Evolutionary conservation across 2,888 invertebrate species (phyloP).

Genomic region (Pachycephus smyrnensis): DNA sequence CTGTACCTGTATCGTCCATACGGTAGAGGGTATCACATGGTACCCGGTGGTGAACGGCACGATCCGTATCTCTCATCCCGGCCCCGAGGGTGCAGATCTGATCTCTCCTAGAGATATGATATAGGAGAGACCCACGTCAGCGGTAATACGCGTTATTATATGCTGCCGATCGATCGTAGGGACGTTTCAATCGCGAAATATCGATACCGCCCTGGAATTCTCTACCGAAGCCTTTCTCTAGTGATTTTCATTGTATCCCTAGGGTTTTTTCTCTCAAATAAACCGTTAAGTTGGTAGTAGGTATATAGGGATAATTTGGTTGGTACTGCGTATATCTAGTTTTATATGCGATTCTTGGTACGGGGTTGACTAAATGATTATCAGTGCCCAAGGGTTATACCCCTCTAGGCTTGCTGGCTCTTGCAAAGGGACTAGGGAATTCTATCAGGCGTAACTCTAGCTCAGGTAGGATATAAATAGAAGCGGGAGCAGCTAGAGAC

Average conservation of each 20-base stretch:
- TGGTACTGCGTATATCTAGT: neutral
- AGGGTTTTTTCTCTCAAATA: neutral
- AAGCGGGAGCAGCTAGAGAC: conserved; percentile 25
- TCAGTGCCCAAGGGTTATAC: neutral
- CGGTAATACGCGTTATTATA: conserved; percentile 51
- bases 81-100: conserved; percentile 5
- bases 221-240: neutral
- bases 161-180: conserved; percentile 38
- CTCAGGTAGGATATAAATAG: conserved; percentile 56
- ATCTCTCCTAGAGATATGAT: neutral
- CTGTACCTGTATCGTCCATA: neutral
- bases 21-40: conserved; percentile 22
- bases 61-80: conserved; percentile 5
- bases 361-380: neutral
- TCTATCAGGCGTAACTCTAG: conserved; percentile 46
- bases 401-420: neutral
- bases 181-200: conserved; percentile 47
- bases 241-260: neutral
- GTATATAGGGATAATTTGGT: neutral
- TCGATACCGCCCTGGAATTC: neutral
- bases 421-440: neutral
- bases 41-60: neutral
- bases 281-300: neutral
- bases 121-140: conserved; percentile 31
- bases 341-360: neutral